These are phyloP conservation scores for Pungitius pungitius DNA, from an alignment of 2,113 vertebrate genomes.

Conservation along the genomic window DNA sequence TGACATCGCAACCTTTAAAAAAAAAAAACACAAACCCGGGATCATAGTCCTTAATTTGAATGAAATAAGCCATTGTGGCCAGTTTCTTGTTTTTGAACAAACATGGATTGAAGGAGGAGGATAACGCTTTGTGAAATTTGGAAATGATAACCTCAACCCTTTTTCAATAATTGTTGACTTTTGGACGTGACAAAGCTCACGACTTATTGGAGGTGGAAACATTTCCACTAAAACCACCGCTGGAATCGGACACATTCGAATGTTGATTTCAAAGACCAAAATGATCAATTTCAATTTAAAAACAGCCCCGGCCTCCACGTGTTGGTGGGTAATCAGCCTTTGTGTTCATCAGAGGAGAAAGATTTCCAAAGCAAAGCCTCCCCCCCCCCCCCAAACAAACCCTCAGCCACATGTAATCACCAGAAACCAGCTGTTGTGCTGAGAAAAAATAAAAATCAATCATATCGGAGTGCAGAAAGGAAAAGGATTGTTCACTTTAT, in stretches of 20 bases:
- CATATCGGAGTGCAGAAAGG: conserved; percentile 10
- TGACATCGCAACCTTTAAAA: not conserved
- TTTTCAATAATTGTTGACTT: not conserved
- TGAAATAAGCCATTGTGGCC: not conserved
- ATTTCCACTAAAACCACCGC: not conserved
- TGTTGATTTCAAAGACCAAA: not conserved
- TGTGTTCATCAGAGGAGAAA: conserved; percentile 14
- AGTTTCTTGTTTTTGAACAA: not conserved
- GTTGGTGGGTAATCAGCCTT: not conserved
- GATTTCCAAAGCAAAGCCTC: conserved; percentile 42
- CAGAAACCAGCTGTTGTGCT: conserved; percentile 44
- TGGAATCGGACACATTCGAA: not conserved
- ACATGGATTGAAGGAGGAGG: not conserved
- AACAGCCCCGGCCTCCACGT: not conserved
- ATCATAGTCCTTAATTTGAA: not conserved
- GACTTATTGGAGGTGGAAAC: not conserved
- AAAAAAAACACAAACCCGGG: too few relatives aligned
- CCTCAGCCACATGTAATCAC: conserved; percentile 28
- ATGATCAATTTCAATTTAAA: not conserved
- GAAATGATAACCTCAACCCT: not conserved
- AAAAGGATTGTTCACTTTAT: conserved; percentile 8
- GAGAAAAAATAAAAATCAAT: conserved; percentile 36
- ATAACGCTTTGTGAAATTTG: not conserved
- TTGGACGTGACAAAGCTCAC: not conserved
- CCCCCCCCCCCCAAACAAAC: conserved; percentile 1